phyloP scores from a whole-genome alignment of 2,113 vertebrate species.

The Protobothrops mucrosquamatus region DNA sequence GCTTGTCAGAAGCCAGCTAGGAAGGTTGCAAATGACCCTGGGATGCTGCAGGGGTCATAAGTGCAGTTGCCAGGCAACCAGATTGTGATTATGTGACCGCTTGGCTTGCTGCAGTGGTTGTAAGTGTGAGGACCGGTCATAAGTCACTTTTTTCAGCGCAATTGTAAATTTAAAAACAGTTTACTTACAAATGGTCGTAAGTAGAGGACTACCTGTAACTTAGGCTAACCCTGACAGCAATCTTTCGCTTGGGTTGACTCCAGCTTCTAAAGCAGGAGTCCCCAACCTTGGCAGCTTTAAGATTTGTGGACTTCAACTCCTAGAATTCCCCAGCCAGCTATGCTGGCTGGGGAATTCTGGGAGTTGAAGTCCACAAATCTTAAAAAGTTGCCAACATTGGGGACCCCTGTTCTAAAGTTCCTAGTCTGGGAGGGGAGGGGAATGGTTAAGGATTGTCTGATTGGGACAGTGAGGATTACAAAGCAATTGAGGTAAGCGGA shows the following conservation, averaged over 20 bases:
- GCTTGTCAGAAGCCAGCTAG: not conserved
- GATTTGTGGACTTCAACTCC: not conserved
- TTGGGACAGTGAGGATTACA: not conserved
- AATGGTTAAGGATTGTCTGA: not conserved
- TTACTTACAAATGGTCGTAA: not conserved
- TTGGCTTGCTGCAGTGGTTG: not conserved
- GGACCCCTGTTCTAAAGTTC: not conserved
- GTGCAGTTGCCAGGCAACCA: not conserved
- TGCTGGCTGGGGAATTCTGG: not conserved
- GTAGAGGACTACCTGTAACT: not conserved
- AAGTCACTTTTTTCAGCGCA: not conserved
- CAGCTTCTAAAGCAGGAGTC: not conserved
- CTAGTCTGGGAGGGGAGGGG: not conserved
- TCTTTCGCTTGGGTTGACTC: no score
- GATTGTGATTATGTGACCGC: not conserved
- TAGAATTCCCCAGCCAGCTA: not conserved
- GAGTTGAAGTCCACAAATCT: no score
- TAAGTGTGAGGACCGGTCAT: not conserved
- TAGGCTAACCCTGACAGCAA: not conserved
- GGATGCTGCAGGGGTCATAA: not conserved
- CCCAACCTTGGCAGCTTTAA: not conserved
- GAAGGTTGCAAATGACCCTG: not conserved
- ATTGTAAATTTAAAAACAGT: not conserved
- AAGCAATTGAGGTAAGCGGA: not conserved
- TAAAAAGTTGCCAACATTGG: no score